These are phyloP conservation scores for Panurus biarmicus DNA, from an alignment of 2,113 vertebrate genomes.

Conservation along the genomic window DNA sequence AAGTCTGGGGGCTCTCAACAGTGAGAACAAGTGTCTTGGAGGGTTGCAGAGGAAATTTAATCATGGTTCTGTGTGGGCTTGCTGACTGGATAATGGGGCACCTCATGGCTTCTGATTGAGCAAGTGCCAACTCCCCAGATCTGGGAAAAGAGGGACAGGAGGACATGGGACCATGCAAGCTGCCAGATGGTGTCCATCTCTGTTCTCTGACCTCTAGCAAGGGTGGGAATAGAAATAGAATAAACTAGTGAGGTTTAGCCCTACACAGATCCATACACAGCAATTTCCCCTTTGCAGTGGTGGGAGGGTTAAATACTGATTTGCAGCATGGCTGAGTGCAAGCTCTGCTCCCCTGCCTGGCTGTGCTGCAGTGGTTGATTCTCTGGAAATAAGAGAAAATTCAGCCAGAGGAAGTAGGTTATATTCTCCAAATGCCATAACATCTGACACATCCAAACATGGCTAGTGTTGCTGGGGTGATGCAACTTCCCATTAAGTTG, in stretches of 20 bases:
- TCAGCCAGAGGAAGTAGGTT: background rate
- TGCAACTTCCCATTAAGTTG: background rate
- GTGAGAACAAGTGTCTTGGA: background rate
- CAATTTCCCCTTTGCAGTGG: background rate
- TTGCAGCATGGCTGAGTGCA: background rate
- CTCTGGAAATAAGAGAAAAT: background rate
- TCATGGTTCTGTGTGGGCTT: background rate
- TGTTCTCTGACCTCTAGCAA: background rate
- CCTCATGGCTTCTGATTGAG: background rate
- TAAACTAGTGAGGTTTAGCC: background rate
- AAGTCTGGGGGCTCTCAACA: background rate
- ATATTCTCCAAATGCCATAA: background rate
- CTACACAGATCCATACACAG: background rate
- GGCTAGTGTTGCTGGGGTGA: background rate
- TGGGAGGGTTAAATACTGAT: background rate
- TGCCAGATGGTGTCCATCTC: rapidly evolving
- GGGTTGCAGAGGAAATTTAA: background rate
- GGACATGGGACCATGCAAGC: background rate
- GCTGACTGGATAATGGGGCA: background rate
- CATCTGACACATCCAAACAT: background rate
- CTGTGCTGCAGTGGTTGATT: background rate
- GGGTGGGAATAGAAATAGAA: background rate
- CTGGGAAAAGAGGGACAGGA: background rate
- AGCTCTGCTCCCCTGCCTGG: background rate
- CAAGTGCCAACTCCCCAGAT: rapidly evolving